These are phyloP conservation scores for Campylorhamphus procurvoides DNA, from an alignment of 2,113 vertebrate species.

Conservation along the genomic window DNA sequence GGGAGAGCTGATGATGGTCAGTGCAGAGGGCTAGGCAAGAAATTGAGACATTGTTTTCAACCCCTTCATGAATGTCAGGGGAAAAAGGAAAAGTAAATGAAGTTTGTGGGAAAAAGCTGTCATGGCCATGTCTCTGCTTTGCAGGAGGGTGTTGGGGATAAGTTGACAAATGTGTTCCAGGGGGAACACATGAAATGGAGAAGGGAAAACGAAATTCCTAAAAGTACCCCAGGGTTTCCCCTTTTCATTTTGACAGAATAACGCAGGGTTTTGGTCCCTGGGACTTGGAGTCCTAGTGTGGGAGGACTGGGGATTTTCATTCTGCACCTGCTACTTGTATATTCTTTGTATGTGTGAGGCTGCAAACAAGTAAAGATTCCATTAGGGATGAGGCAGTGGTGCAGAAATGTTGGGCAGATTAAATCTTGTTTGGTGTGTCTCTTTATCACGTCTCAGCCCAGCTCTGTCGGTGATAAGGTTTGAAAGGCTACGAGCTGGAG, in stretches of 20 bases:
- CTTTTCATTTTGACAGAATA: neutral
- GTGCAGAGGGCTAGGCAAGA: neutral
- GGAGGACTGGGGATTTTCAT: neutral
- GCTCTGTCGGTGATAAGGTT: neutral
- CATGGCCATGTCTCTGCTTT: neutral
- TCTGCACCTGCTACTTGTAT: neutral
- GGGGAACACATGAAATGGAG: neutral
- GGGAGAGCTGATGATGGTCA: neutral
- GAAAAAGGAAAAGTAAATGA: neutral
- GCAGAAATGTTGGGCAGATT: neutral
- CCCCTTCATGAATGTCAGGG: neutral
- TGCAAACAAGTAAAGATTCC: neutral
- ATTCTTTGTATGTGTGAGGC: neutral
- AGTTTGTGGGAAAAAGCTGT: neutral
- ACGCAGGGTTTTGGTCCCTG: neutral
- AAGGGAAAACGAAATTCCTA: neutral
- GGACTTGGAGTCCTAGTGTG: fast-evolving
- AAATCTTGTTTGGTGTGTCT: neutral
- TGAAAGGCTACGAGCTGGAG: neutral
- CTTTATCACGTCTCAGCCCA: neutral
- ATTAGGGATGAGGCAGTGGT: neutral
- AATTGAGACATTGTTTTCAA: neutral
- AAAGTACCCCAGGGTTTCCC: fast-evolving
- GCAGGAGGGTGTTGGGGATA: neutral
- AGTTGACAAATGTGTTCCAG: fast-evolving